A percentile compares a stretch with the other conserved stretches of the same genome.
phyloP scores from a whole-genome alignment of 1,140 invertebrate genomes.

The Diorhabda sublineata region DNA sequence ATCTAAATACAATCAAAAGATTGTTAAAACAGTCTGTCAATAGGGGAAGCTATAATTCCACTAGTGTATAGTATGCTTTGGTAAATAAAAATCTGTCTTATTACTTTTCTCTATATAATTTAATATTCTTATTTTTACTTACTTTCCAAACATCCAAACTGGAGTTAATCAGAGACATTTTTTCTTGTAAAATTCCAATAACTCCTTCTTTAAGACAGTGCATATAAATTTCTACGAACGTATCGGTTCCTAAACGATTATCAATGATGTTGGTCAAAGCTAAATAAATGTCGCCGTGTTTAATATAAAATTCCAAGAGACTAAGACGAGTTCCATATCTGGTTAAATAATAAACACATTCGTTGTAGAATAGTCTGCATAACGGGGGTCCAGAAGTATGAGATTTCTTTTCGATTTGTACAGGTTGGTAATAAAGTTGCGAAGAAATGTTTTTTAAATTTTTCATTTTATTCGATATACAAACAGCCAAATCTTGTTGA shows the following conservation, averaged over 20 bases:
- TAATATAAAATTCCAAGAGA: slow-evolving; percentile 67
- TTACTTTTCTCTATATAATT: too few relatives aligned
- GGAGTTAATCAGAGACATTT: slow-evolving; percentile 58
- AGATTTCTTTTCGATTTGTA: slow-evolving; percentile 8
- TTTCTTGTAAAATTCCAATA: slow-evolving; percentile 56
- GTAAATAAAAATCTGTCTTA: too few relatives aligned
- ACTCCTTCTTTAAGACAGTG: slow-evolving; percentile 59
- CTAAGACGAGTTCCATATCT: slow-evolving; percentile 65
- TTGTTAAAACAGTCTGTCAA: too few relatives aligned
- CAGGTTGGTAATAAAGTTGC: slow-evolving; percentile 39
- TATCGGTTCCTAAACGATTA: slow-evolving; percentile 60
- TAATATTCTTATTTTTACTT: slow-evolving; percentile 30
- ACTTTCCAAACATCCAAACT: slow-evolving; percentile 63
- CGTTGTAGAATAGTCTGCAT: slow-evolving; percentile 60
- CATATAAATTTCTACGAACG: slow-evolving; percentile 70
- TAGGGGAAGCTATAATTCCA: too few relatives aligned
- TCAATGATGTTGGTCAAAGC: slow-evolving; percentile 61
- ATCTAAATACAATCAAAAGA: too few relatives aligned
- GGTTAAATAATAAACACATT: slow-evolving; percentile 68
- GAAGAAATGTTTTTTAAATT: slow-evolving; percentile 47
- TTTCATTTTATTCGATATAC: slow-evolving; percentile 48
- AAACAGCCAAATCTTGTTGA: slow-evolving; percentile 42
- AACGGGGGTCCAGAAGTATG: slow-evolving; percentile 16
- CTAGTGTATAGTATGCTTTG: too few relatives aligned
- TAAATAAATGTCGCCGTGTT: slow-evolving; percentile 56